A percentile compares a stretch with the other conserved stretches of the same genome.
These are phyloP conservation scores for Arctia plantaginis DNA, from an alignment of 2,888 invertebrate species.

Conservation along the genomic window DNA sequence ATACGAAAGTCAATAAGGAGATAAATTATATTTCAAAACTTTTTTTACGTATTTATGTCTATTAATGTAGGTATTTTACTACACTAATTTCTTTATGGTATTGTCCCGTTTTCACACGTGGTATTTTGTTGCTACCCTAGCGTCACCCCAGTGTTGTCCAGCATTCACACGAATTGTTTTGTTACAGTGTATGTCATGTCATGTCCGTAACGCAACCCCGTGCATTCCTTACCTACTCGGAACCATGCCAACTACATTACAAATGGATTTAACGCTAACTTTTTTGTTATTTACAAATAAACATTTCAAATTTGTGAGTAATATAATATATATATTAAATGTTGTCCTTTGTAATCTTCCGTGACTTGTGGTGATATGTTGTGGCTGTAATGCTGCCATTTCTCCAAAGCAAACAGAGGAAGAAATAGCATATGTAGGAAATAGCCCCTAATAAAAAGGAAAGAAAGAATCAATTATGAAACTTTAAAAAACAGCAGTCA, in stretches of 20 bases:
- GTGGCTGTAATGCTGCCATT: neutral
- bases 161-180: slow-evolving; percentile 81
- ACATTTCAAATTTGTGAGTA: slow-evolving; percentile 1
- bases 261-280: slow-evolving; percentile 57
- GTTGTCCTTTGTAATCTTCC: neutral
- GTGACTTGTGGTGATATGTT: neutral
- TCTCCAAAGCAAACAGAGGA: neutral
- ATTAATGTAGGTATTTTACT: no score
- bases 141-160: slow-evolving; percentile 76
- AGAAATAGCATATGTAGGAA: neutral
- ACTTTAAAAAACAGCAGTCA: neutral
- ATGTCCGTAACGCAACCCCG: slow-evolving; percentile 68
- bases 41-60: neutral
- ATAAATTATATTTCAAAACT: neutral
- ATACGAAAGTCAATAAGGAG: neutral
- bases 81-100: no score
- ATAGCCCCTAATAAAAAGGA: no score
- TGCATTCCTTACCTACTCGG: slow-evolving; percentile 79
- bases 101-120: neutral
- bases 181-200: slow-evolving; percentile 71
- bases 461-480: neutral
- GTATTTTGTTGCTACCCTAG: slow-evolving; percentile 53
- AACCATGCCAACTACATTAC: slow-evolving; percentile 79
- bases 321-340: neutral
- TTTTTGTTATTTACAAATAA: slow-evolving; percentile 45